These are phyloP conservation scores for Pseudolycoriella hygida DNA, from an alignment of 2,888 invertebrate genomes.

Conservation along the genomic window DNA sequence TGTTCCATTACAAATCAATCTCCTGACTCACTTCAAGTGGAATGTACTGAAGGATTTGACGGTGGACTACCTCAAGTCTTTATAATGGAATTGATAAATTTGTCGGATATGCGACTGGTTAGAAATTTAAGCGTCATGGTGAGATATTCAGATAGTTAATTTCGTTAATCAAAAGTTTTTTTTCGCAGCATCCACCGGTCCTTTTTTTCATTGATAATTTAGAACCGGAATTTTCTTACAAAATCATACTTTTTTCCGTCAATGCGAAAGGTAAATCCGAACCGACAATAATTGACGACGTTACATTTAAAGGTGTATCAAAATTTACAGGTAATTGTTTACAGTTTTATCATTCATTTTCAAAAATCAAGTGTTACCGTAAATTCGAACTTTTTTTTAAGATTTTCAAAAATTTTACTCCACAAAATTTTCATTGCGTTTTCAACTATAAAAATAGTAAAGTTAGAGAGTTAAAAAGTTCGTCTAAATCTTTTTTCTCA, in stretches of 20 bases:
- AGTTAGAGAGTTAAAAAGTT: no score
- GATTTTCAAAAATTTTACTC: no score
- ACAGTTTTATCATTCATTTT: no score
- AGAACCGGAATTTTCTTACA: conserved; percentile 57
- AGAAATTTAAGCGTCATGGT: conserved; percentile 26
- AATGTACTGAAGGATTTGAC: conserved; percentile 75
- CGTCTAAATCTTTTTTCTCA: no score
- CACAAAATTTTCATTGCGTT: no score
- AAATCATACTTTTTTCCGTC: conserved; percentile 66
- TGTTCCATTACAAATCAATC: conserved; percentile 78
- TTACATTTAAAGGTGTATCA: conserved; percentile 70
- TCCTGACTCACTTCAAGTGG: conserved; percentile 63
- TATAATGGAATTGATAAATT: conserved; percentile 59
- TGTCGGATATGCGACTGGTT: conserved; percentile 40
- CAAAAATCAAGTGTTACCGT: no score
- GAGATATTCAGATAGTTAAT: conserved; percentile 12
- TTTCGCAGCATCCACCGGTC: conserved; percentile 23
- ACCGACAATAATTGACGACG: conserved; percentile 64
- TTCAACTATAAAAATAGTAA: no score
- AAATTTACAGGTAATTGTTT: conserved; percentile 70
- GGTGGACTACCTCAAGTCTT: conserved; percentile 78
- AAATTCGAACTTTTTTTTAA: no score
- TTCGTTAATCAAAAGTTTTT: no score
- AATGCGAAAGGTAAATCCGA: conserved; percentile 80
- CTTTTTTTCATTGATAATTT: conserved; percentile 32